Evolutionary conservation across 2,113 vertebrate species (phyloP), one percentile per base, ranked within the genome.

Genomic region (Petromus typicus): DNA sequence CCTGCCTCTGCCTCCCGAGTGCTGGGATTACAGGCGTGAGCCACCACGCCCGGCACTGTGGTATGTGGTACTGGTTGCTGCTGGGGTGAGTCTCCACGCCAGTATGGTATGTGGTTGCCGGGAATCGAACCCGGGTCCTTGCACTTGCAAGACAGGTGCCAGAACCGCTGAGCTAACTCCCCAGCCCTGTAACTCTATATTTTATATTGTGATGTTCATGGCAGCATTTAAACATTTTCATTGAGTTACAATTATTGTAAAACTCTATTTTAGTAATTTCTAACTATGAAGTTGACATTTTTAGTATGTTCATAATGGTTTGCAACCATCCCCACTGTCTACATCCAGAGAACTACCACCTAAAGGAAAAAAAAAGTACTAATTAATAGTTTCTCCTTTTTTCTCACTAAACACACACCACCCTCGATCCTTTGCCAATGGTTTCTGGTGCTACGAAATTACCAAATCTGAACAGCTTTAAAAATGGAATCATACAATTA

Each of bases 261-360:
- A 25, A 87, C 43, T 78, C 11, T 17, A 56, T 91, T 89, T 94
- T 91, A 96, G 43, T 57, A 34, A 73, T 94, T 91, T 94, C 7
- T 76, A 90, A 87, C 13, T 80, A 7, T 78, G 56, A n/a, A n/a
- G n/a, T 14, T 93, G 40, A 61, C 78, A 2, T 48, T 81, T 93
- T 93, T 61, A 61, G 20, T 94, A 69, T 57, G 51, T 59, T 92
- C 17, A 89, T 23, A 48, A 13, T 87, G 20, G 57, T 85, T 18
- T 90, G 7, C 30, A 90, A 87, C 48, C 9, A 59, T 63, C 20
- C 71, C 27, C 59, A 94, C 40, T 86, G 69, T 30, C 3, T 85
- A 93, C 56, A 95, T 86, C 27, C 54, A 91, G 45, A n/a, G 45
- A 22, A 75, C 83, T 83, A 56, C 79, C 56, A 93, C 9, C 20